Conservation (phyloP, 2,797 vertebrate genomes). For the Neosalanx taihuensis region DNA sequence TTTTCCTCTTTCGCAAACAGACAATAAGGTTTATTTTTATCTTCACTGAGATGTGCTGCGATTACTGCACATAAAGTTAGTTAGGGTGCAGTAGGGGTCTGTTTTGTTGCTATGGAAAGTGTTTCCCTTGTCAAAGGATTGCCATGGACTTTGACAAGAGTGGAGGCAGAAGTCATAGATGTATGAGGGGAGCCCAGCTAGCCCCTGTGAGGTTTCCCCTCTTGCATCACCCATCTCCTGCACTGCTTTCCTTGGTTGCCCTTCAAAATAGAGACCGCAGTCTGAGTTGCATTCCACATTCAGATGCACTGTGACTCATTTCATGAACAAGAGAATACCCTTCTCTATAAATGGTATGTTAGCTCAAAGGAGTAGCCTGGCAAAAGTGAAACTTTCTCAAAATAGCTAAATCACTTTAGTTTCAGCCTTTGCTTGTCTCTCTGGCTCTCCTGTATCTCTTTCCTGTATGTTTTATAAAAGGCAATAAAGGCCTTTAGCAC, state of each 20-base stretch:
- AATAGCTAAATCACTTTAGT: background rate
- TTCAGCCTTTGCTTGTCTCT: background rate
- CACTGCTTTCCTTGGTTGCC: conserved; percentile 35
- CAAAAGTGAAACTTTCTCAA: too few species aligned
- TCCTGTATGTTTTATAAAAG: background rate
- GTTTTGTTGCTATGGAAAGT: conserved; percentile 70
- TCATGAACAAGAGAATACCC: conserved; percentile 47
- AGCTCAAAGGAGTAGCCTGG: conserved; percentile 20
- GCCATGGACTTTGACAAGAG: conserved; percentile 62
- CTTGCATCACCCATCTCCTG: conserved; percentile 41
- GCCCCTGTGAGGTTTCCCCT: conserved; percentile 59
- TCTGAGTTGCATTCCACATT: conserved; percentile 60
- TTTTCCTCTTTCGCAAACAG: too few species aligned
- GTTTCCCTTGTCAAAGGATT: conserved; percentile 67
- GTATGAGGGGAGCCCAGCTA: conserved; percentile 29
- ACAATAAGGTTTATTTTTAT: background rate
- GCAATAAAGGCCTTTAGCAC: too few species aligned
- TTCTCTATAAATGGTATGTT: conserved; percentile 54
- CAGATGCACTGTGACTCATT: conserved; percentile 62
- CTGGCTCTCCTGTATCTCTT: background rate
- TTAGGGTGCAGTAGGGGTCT: conserved; percentile 35
- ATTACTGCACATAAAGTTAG: conserved; percentile 41
- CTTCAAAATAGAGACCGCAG: conserved; percentile 43
- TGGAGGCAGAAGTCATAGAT: conserved; percentile 44
- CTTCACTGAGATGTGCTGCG: conserved; percentile 29